These are phyloP conservation scores for Spongilla lacustris DNA, from an alignment of 37 sponge, comb jelly and placozoan species.

Conservation along the genomic window DNA sequence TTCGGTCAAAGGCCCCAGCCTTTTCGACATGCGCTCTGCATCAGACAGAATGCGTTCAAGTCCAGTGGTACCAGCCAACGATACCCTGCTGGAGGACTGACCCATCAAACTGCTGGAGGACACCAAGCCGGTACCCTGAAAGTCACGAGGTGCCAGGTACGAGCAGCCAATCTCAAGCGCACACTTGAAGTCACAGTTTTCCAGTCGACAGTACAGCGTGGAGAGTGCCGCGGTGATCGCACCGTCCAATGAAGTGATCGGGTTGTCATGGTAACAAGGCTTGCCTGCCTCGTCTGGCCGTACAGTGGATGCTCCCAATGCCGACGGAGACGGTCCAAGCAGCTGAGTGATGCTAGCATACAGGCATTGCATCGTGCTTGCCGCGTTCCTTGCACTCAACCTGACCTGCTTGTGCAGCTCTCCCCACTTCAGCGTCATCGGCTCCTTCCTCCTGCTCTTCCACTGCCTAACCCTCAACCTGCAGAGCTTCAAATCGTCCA, in stretches of 20 bases:
- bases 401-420: background rate
- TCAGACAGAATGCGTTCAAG: background rate
- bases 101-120: background rate
- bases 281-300: background rate
- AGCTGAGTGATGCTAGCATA: background rate
- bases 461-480: background rate
- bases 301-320: background rate
- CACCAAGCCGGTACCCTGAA: background rate
- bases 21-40: background rate
- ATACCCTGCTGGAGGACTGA: background rate
- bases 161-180: slow-evolving; percentile 10
- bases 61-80: background rate
- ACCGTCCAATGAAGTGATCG: slow-evolving; percentile 26
- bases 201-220: background rate
- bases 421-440: background rate
- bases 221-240: background rate
- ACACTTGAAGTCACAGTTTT: slow-evolving; percentile 15
- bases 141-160: background rate
- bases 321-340: background rate
- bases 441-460: background rate
- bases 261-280: slow-evolving; percentile 18
- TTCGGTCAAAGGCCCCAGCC: background rate
- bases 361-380: background rate
- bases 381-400: background rate
- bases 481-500: background rate